Percentiles rank a stretch among this genome's conserved stretches.
These are phyloP conservation scores for Megaustenia siamemsis DNA, from an alignment of 2,888 invertebrate species.

Conservation along the genomic window DNA sequence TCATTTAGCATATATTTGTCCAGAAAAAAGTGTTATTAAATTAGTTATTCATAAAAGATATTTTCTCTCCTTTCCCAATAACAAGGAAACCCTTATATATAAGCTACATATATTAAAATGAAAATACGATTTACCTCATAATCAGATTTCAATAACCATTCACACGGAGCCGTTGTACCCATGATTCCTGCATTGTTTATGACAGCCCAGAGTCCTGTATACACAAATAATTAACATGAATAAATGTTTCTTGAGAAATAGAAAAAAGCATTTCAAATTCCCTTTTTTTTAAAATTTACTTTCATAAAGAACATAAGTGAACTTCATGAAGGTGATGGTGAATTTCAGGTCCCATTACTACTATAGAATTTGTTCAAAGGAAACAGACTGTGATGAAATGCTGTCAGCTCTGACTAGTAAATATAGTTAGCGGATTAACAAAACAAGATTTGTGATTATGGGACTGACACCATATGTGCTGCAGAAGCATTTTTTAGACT, in stretches of 20 bases:
- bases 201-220: slow-evolving; percentile 72
- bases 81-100: background rate
- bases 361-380: too few species aligned
- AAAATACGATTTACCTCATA: slow-evolving; percentile 61
- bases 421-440: too few species aligned
- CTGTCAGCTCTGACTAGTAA: too few species aligned
- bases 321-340: too few species aligned
- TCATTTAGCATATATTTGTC: too few species aligned
- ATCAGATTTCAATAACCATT: slow-evolving; percentile 76
- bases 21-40: too few species aligned
- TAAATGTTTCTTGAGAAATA: background rate
- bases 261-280: background rate
- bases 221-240: background rate
- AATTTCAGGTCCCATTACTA: too few species aligned
- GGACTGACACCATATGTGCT: too few species aligned
- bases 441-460: too few species aligned
- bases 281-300: background rate
- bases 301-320: background rate
- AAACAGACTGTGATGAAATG: too few species aligned
- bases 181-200: slow-evolving; percentile 75
- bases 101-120: background rate
- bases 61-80: background rate
- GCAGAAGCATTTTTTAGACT: too few species aligned
- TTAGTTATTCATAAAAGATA: too few species aligned
- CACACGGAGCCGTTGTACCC: slow-evolving; percentile 70